These are phyloP conservation scores for Solenopsis fugax DNA, from an alignment of 1,140 invertebrate species.

Conservation along the genomic window DNA sequence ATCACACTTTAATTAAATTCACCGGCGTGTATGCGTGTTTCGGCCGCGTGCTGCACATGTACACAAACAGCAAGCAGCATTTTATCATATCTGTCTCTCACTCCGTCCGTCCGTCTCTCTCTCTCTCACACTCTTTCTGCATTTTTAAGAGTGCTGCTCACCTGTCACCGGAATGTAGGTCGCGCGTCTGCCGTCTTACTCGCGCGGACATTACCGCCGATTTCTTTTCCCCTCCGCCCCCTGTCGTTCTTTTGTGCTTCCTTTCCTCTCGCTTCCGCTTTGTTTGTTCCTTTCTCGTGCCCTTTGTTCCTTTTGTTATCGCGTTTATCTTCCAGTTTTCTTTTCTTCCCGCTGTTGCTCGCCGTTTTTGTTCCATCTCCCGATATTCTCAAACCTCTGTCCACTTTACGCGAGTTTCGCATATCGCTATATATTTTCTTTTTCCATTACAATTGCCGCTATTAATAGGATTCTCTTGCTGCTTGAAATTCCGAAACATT, in stretches of 20 bases:
- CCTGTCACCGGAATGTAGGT: constrained; percentile 80
- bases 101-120: background rate
- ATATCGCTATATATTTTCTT: background rate
- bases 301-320: constrained; percentile 57
- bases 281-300: constrained; percentile 48
- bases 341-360: constrained; percentile 19
- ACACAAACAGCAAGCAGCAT: background rate
- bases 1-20: constrained; percentile 64
- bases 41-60: background rate
- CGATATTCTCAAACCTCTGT: constrained; percentile 33
- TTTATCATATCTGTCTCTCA: constrained; percentile 29
- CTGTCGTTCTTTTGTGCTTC: constrained; percentile 54
- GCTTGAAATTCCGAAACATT: background rate
- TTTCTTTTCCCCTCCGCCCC: constrained; percentile 47
- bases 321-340: constrained; percentile 27
- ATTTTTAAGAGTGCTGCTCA: constrained; percentile 75
- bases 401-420: background rate
- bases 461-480: background rate
- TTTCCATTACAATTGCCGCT: background rate
- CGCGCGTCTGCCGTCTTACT: constrained; percentile 78
- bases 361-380: constrained; percentile 20
- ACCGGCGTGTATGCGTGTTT: constrained; percentile 50
- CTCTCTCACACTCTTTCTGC: constrained; percentile 13
- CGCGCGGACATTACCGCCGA: constrained; percentile 62
- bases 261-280: constrained; percentile 63